Percentiles rank a stretch among this genome's conserved stretches.
Evolutionary conservation across 2,888 invertebrate genomes (phyloP).

Genomic region (Oscheius myriophilus): DNA sequence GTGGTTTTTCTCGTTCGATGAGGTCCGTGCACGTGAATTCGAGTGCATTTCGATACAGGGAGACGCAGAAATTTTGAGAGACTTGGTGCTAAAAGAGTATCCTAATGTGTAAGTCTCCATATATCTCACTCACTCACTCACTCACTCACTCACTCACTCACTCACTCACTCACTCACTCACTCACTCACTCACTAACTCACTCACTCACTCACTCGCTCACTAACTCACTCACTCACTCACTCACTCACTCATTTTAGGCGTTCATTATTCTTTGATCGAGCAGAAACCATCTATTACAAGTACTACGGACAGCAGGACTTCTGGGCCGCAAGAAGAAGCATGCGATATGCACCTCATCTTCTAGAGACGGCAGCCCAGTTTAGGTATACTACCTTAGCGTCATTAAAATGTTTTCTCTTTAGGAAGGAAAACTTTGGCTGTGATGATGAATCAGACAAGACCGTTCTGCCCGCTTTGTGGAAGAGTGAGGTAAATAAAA

Average conservation of each 20-base stretch:
- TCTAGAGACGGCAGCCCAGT: slow-evolving; percentile 79
- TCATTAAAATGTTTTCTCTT: slow-evolving; percentile 72
- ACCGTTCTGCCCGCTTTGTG: slow-evolving; percentile 39
- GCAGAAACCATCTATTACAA: slow-evolving; percentile 89
- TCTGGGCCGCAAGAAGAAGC: slow-evolving; percentile 83
- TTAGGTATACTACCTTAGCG: slow-evolving; percentile 72
- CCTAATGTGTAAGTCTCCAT: slow-evolving; percentile 26
- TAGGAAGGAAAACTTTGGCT: slow-evolving; percentile 73
- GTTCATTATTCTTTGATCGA: slow-evolving; percentile 73
- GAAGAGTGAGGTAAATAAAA: slow-evolving; percentile 23
- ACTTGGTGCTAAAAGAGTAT: slow-evolving; percentile 46
- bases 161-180: no score
- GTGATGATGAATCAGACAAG: slow-evolving; percentile 44
- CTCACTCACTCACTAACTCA: no score
- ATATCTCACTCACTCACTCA: neutral
- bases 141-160: neutral
- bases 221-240: no score
- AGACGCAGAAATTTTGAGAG: slow-evolving; percentile 57
- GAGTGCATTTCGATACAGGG: slow-evolving; percentile 80
- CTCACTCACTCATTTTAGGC: no score
- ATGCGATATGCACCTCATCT: slow-evolving; percentile 86
- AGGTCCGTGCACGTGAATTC: slow-evolving; percentile 78
- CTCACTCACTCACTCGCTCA: no score
- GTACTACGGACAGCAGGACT: slow-evolving; percentile 83
- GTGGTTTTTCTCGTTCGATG: slow-evolving; percentile 80